Percentiles rank a stretch among this genome's conserved stretches.
These are phyloP conservation scores for Lota lota DNA, from an alignment of 2,113 vertebrate species.

Conservation along the genomic window DNA sequence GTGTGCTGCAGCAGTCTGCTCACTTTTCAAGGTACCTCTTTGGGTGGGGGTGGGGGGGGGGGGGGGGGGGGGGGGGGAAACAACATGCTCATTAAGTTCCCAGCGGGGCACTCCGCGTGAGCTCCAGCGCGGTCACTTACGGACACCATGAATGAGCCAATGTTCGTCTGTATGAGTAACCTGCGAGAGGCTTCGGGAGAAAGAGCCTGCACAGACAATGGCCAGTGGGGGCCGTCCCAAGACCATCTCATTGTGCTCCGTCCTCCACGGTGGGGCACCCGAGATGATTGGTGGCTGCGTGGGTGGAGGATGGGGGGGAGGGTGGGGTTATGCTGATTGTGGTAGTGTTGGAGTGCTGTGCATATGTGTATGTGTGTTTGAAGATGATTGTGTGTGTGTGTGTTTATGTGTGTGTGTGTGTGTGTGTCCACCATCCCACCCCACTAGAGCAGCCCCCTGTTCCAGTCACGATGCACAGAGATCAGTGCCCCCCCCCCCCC, in stretches of 20 bases:
- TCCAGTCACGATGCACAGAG: too few relatives aligned
- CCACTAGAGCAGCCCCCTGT: too few relatives aligned
- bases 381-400: too few relatives aligned
- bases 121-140: conserved; percentile 53
- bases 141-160: conserved; percentile 58
- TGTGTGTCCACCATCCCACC: too few relatives aligned
- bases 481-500: conserved; percentile 38
- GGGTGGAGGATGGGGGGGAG: not conserved
- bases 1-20: not conserved
- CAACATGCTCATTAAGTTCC: conserved; percentile 65
- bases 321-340: conserved; percentile 24
- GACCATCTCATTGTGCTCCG: conserved; percentile 66
- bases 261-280: conserved; percentile 54
- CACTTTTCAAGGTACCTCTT: conserved; percentile 34
- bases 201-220: conserved; percentile 53
- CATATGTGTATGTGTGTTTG: not conserved
- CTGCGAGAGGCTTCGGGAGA: conserved; percentile 41
- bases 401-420: too few relatives aligned
- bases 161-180: conserved; percentile 62
- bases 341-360: not conserved
- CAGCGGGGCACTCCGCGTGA: conserved; percentile 45
- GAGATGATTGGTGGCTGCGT: too few relatives aligned
- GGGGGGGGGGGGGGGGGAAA: not conserved
- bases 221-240: conserved; percentile 58
- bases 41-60: not conserved